Evolutionary conservation across 1,140 invertebrate genomes (phyloP).

Genomic region (Aricia agestis): DNA sequence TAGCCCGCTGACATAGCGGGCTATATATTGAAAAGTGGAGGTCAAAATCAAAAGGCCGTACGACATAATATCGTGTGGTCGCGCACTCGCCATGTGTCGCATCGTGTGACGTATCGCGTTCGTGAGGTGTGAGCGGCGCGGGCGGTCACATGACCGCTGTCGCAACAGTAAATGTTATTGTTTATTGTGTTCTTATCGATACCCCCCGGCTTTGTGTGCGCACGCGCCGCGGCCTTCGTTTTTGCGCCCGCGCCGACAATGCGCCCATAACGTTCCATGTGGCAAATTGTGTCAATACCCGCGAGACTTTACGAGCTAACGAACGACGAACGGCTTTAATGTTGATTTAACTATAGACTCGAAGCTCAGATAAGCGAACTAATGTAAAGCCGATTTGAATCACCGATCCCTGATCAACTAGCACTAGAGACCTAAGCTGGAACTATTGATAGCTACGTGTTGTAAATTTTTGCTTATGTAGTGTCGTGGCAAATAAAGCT

Average conservation of each 20-base stretch:
- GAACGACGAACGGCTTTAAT: background rate
- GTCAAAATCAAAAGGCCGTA: background rate
- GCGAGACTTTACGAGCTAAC: background rate
- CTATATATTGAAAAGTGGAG: too few relatives aligned
- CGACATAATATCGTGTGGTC: background rate
- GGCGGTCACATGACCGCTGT: constrained; percentile 53
- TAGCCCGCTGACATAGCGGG: too few relatives aligned
- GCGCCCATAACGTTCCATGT: background rate
- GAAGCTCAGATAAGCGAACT: too few relatives aligned
- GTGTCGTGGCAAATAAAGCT: too few relatives aligned
- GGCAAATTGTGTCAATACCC: background rate
- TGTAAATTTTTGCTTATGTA: too few relatives aligned
- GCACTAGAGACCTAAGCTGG: too few relatives aligned
- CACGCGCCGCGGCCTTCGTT: constrained; percentile 51
- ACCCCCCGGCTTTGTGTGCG: constrained; percentile 54
- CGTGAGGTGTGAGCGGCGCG: constrained; percentile 31
- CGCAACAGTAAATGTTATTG: constrained; percentile 68
- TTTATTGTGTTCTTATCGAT: constrained; percentile 73
- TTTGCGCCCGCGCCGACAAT: constrained; percentile 41
- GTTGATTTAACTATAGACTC: background rate
- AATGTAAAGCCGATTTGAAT: too few relatives aligned
- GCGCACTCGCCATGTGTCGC: background rate
- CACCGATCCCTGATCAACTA: too few relatives aligned
- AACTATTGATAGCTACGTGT: too few relatives aligned
- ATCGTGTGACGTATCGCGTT: background rate